Evolutionary conservation across 2,797 vertebrate genomes (phyloP), one percentile per base, ranked within the genome.

Genomic region (Odontamblyopus lacepedii): DNA sequence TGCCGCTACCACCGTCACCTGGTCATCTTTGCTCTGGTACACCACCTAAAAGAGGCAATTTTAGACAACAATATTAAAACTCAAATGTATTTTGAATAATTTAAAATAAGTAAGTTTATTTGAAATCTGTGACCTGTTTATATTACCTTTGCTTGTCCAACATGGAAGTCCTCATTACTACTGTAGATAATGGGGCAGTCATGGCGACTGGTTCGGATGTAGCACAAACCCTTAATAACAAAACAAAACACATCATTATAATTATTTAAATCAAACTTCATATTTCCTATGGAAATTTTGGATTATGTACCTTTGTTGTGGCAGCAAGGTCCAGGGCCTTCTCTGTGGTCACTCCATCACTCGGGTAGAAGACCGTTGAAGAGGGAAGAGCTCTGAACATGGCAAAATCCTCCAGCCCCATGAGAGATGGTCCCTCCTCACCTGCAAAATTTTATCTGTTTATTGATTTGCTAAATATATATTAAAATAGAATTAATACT

Each of bases 241-340:
- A 57, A 78, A 73, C 15, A 44, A 44, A 44, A 64, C 3, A 65
- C 59, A 63, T 67, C 23, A 53, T 53, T 30, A 0, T 1, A 1
- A 13, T 26, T 18, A 59, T 13, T 0, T 23, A 6, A 1, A 30
- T 15, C 27, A 13, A 32, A 6, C 19, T 26, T 35, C 0, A 6
- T n/a, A 0, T 70, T 61, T 75, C 29, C 2, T 56, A 1, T 4
- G 4, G 23, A 11, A 13, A 50, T 60, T 8, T 5, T 26, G n/a
- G n/a, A 2, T 56, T 53, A 26, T 2, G 7, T 73, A 98, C 97
- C 95, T 96, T 98, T 59, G 94, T 97, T 82, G 94, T 95, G 74
- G 96, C 96, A 77, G 97, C 96, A 85, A 99, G 88, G 79, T 99
- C 97, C 72, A 98, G 96, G 0, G 97, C 97, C 86, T 96, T 98